Evolutionary conservation across 2,888 invertebrate genomes (phyloP).

Genomic region (Pycnomerus fuliginosus): DNA sequence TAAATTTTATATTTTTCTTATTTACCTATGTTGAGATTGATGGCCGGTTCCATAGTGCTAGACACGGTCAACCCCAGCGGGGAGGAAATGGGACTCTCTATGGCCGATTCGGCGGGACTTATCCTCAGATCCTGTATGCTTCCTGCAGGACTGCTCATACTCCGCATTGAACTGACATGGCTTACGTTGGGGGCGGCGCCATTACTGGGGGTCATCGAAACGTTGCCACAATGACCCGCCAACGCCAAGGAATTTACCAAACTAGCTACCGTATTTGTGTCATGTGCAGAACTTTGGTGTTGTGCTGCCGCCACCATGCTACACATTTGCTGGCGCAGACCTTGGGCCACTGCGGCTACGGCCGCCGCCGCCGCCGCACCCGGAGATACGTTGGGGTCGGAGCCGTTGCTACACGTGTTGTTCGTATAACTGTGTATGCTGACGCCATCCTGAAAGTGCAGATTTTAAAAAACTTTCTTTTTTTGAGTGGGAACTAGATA

Average conservation of each 20-base stretch:
- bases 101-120: constrained; percentile 55
- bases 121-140: constrained; percentile 53
- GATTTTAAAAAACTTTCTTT: too few species aligned
- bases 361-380: constrained; percentile 79
- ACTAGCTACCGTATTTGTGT: constrained; percentile 50
- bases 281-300: constrained; percentile 56
- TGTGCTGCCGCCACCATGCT: constrained; percentile 73
- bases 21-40: constrained; percentile 51
- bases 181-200: constrained; percentile 48
- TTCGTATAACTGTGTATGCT: constrained; percentile 61
- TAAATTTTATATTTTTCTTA: too few species aligned
- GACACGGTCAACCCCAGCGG: constrained; percentile 63
- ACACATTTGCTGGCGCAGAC: constrained; percentile 83
- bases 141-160: constrained; percentile 53
- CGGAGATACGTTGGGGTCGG: constrained; percentile 63
- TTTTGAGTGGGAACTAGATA: too few species aligned
- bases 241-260: constrained; percentile 51
- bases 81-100: constrained; percentile 59
- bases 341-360: constrained; percentile 83
- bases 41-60: constrained; percentile 53
- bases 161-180: constrained; percentile 50
- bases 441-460: constrained; percentile 68
- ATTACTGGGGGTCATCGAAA: constrained; percentile 46
- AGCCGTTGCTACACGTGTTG: constrained; percentile 59
- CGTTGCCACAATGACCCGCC: constrained; percentile 48